A percentile compares a stretch with the other conserved stretches of the same genome.
phyloP scores from a whole-genome alignment of 2,888 invertebrate genomes.

The Lycophotia porphyrea region DNA sequence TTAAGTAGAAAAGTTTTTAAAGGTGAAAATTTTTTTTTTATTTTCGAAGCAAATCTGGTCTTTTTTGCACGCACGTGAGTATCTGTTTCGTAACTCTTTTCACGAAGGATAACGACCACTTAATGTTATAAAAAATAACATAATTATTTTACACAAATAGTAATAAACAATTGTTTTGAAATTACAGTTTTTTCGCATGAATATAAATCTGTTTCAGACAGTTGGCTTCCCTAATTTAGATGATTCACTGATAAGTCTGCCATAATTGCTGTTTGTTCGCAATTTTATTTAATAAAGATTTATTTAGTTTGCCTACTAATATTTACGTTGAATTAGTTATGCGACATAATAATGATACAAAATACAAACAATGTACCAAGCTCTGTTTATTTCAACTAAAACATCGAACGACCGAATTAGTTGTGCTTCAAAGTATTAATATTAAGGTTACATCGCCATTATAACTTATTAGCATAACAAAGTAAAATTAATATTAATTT shows the following conservation, averaged over 20 bases:
- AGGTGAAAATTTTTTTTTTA: constrained; percentile 16
- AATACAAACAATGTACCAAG: background rate
- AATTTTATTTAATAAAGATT: background rate
- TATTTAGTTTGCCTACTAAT: constrained; percentile 1
- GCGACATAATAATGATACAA: background rate
- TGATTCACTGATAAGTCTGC: constrained; percentile 34
- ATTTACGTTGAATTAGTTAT: constrained; percentile 3
- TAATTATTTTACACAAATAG: constrained; percentile 27
- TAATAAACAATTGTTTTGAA: constrained; percentile 41
- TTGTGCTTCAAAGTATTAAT: background rate
- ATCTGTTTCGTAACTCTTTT: constrained; percentile 33
- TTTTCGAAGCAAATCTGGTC: constrained; percentile 16
- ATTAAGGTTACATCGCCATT: constrained; percentile 30
- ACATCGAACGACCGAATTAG: constrained; percentile 19
- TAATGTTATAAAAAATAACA: constrained; percentile 5
- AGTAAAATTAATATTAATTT: constrained; percentile 33
- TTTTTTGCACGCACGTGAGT: constrained; percentile 53
- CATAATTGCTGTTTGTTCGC: constrained; percentile 33
- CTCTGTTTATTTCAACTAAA: constrained; percentile 1
- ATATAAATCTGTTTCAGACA: constrained; percentile 29
- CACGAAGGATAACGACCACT: background rate
- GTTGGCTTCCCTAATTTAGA: constrained; percentile 40
- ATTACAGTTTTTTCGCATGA: constrained; percentile 36
- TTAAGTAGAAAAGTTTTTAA: constrained; percentile 1
- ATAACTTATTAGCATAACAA: constrained; percentile 29